These are phyloP conservation scores for Hirtodrosophila confusa DNA, from an alignment of 2,888 invertebrate species.

Conservation along the genomic window DNA sequence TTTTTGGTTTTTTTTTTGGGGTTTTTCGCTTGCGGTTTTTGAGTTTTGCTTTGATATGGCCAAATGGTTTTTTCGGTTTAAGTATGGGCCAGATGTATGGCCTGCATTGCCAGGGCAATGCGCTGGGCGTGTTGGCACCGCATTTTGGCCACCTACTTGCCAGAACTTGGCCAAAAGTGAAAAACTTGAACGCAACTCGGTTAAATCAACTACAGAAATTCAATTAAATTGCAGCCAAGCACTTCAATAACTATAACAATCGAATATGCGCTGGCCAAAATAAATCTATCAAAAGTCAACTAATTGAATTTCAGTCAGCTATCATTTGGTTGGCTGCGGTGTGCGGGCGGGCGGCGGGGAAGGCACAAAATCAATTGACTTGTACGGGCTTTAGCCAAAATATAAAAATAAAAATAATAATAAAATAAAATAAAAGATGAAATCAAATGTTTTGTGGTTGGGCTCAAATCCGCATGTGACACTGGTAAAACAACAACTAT, in stretches of 20 bases:
- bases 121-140: conserved; percentile 35
- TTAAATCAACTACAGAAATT: conserved; percentile 11
- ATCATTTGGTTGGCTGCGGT: conserved; percentile 8
- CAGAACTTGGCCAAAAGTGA: neutral
- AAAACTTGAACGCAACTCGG: conserved; percentile 18
- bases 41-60: conserved; percentile 50
- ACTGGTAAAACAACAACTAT: conserved; percentile 31
- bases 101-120: conserved; percentile 48
- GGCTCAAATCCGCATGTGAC: conserved; percentile 67
- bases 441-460: conserved; percentile 74
- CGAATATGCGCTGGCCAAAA: conserved; percentile 26
- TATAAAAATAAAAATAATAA: too few species aligned
- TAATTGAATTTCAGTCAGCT: conserved; percentile 64
- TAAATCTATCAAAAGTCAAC: conserved; percentile 50
- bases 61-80: conserved; percentile 26
- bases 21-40: conserved; percentile 56
- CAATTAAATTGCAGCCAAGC: conserved; percentile 28
- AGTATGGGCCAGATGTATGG: conserved; percentile 9
- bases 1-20: conserved; percentile 27
- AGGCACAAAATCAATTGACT: conserved; percentile 49
- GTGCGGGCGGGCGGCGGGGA: neutral
- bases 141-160: conserved; percentile 17
- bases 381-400: conserved; percentile 13
- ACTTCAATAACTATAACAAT: conserved; percentile 44
- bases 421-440: conserved; percentile 35